phyloP scores from a whole-genome alignment of 64 coral and sea anemone species.

The Exaiptasia diaphana region DNA sequence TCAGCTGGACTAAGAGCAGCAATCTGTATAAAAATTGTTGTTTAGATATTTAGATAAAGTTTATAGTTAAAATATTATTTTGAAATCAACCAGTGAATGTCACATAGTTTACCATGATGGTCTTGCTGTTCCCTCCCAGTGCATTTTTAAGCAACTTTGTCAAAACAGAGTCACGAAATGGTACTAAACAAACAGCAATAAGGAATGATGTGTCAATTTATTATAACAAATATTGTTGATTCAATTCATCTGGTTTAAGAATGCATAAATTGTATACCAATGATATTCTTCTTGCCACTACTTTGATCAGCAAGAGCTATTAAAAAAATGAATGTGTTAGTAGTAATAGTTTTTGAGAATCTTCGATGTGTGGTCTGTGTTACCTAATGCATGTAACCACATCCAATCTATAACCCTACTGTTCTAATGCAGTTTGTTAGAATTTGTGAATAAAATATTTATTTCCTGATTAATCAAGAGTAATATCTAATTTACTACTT shows the following conservation, averaged over 20 bases:
- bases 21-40: constrained; percentile 42
- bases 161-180: constrained; percentile 88
- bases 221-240: not conserved
- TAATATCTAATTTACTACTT: too few species aligned
- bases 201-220: not conserved
- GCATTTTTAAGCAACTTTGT: constrained; percentile 92
- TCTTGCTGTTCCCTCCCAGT: constrained; percentile 92
- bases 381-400: too few species aligned
- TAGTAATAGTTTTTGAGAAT: too few species aligned
- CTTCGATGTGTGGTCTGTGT: too few species aligned
- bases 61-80: not conserved
- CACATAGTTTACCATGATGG: constrained; percentile 71
- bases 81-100: not conserved
- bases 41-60: not conserved
- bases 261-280: too few species aligned
- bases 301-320: constrained; percentile 79
- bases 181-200: constrained; percentile 24
- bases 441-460: too few species aligned
- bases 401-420: too few species aligned
- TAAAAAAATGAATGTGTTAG: constrained; percentile 15
- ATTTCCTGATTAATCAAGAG: too few species aligned
- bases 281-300: constrained; percentile 70
- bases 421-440: too few species aligned
- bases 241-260: too few species aligned
- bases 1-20: constrained; percentile 90